These are phyloP conservation scores for Nycteola revayana DNA, from an alignment of 2,888 invertebrate genomes.

Conservation along the genomic window DNA sequence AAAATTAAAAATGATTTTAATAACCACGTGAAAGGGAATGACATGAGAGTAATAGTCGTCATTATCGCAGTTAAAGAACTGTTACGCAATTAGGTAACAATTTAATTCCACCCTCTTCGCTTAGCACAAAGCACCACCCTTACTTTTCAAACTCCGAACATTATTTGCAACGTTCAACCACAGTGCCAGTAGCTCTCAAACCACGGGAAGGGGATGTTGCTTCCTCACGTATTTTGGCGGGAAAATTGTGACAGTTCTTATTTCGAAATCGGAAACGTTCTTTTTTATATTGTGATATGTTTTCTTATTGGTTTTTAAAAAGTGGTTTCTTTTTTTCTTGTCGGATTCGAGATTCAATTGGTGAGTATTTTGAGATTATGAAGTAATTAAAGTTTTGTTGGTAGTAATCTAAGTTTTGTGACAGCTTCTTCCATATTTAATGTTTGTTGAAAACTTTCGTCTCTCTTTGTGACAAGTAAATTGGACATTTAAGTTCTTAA, in stretches of 20 bases:
- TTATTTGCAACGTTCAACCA: slow-evolving; percentile 51
- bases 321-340: slow-evolving; percentile 16
- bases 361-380: slow-evolving; percentile 19
- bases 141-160: slow-evolving; percentile 54
- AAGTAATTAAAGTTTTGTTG: slow-evolving; percentile 30
- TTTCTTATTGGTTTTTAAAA: slow-evolving; percentile 14
- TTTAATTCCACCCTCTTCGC: slow-evolving; percentile 20
- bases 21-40: too few species aligned
- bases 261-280: slow-evolving; percentile 34
- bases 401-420: slow-evolving; percentile 30
- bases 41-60: too few species aligned
- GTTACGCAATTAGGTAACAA: background rate
- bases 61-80: too few species aligned
- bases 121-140: slow-evolving; percentile 30
- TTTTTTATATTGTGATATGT: slow-evolving; percentile 18
- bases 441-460: slow-evolving; percentile 28
- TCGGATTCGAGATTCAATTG: slow-evolving; percentile 17
- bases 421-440: slow-evolving; percentile 15
- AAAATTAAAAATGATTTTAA: too few species aligned
- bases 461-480: slow-evolving; percentile 10
- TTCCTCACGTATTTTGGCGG: slow-evolving; percentile 34
- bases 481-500: too few species aligned
- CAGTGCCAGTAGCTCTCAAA: slow-evolving; percentile 50
- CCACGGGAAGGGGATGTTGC: slow-evolving; percentile 40
- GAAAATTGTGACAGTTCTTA: slow-evolving; percentile 52